Evolutionary conservation across 2,888 invertebrate species (phyloP).

Genomic region (Acanthosepion pharaonis): DNA sequence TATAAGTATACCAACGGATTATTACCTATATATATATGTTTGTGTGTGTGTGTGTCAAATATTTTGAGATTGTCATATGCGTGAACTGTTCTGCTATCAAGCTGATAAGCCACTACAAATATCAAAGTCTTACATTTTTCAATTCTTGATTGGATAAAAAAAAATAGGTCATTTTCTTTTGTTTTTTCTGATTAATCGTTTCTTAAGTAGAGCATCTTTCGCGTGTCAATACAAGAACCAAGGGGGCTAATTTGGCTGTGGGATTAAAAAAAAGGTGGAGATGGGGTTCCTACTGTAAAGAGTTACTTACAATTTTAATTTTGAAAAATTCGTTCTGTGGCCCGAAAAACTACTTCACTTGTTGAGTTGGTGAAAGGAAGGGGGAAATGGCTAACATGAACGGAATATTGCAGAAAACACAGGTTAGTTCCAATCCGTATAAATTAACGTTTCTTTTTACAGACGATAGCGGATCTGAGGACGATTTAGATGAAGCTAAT

Average conservation of each 20-base stretch:
- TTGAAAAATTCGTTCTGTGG: too few relatives aligned
- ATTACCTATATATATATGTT: neutral
- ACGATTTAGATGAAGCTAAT: conserved; percentile 34
- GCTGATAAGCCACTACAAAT: neutral
- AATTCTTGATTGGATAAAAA: neutral
- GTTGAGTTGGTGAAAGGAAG: neutral
- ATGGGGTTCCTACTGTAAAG: too few relatives aligned
- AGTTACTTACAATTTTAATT: too few relatives aligned
- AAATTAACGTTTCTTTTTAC: neutral
- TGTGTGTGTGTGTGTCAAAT: neutral
- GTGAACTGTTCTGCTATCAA: neutral
- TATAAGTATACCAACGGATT: too few relatives aligned
- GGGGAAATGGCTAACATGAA: neutral
- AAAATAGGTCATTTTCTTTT: neutral
- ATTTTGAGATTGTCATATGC: too few relatives aligned
- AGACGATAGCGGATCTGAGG: neutral
- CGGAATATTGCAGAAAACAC: neutral
- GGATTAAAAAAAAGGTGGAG: too few relatives aligned
- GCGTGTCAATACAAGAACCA: neutral
- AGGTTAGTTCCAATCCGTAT: neutral
- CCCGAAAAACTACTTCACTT: neutral
- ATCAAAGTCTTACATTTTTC: neutral
- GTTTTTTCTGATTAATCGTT: neutral
- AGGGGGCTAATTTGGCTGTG: too few relatives aligned
- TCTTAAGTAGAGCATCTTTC: neutral